Conservation (phyloP, 2,113 vertebrate genomes). For the Eclectus roratus region DNA sequence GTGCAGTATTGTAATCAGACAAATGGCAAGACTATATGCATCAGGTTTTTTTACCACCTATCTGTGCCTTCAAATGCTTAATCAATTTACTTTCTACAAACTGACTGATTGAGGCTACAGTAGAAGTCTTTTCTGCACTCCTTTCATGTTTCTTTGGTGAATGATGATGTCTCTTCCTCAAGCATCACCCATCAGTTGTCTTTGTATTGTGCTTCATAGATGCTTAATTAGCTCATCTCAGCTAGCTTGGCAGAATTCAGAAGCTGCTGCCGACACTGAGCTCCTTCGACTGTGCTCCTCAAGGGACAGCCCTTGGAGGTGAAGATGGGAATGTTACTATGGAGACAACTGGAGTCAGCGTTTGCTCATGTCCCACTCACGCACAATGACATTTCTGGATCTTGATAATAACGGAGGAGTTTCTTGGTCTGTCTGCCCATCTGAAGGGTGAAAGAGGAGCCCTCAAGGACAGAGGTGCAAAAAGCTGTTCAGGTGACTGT, state of each 20-base stretch:
- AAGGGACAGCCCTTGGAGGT: not conserved
- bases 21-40: not conserved
- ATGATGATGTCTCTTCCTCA: not conserved
- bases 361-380: not conserved
- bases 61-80: not conserved
- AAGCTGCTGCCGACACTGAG: not conserved
- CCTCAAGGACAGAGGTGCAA: not conserved
- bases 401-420: not conserved
- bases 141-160: not conserved
- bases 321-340: not conserved
- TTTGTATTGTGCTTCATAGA: not conserved
- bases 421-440: not conserved
- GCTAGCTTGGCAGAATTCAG: not conserved
- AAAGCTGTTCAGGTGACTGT: not conserved
- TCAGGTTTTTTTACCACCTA: not conserved
- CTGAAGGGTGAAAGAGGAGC: not conserved
- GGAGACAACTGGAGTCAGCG: not conserved
- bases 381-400: not conserved
- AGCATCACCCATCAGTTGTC: not conserved
- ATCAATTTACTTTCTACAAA: not conserved
- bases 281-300: not conserved
- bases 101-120: not conserved
- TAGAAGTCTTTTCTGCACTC: not conserved
- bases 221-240: not conserved
- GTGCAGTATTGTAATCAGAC: not conserved